Evolutionary conservation across 2,888 invertebrate genomes (phyloP).

Genomic region (Homarus gammarus): DNA sequence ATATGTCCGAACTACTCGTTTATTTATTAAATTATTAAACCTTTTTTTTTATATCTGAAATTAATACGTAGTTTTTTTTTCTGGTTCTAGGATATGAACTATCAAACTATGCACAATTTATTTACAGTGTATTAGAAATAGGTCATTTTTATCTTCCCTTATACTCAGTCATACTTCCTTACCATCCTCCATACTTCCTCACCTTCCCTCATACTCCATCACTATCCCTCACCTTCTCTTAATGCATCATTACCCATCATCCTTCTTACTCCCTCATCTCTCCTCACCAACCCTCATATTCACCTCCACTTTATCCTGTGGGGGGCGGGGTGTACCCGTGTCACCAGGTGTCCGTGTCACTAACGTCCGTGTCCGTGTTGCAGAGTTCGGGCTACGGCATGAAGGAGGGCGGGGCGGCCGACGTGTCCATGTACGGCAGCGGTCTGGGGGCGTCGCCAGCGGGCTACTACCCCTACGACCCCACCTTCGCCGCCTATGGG

Average conservation of each 20-base stretch:
- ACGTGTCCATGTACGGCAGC: conserved; percentile 80
- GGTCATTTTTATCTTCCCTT: too few relatives aligned
- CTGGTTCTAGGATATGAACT: too few relatives aligned
- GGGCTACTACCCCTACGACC: conserved; percentile 90
- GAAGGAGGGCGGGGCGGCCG: conserved; percentile 73
- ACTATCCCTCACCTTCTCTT: background rate
- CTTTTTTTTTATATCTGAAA: too few relatives aligned
- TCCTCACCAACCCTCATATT: background rate
- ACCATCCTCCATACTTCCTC: background rate
- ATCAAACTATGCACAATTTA: too few relatives aligned
- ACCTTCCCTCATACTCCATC: background rate
- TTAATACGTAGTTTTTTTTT: too few relatives aligned
- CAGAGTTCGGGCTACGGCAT: conserved; percentile 75
- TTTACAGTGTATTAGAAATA: too few relatives aligned
- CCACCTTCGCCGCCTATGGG: conserved; percentile 75
- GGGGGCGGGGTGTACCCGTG: too few relatives aligned
- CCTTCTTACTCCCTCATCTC: background rate
- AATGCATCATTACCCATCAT: background rate
- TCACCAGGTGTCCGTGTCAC: background rate
- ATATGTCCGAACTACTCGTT: too few relatives aligned
- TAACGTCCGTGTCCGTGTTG: background rate
- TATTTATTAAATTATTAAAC: too few relatives aligned
- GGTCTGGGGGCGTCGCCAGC: conserved; percentile 93
- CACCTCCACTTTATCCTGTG: too few relatives aligned
- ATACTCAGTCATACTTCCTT: too few relatives aligned